Percentiles rank a stretch among this genome's conserved stretches.
These are phyloP conservation scores for Aulostomus chinensis DNA, from an alignment of 2,797 vertebrate genomes.

Conservation along the genomic window DNA sequence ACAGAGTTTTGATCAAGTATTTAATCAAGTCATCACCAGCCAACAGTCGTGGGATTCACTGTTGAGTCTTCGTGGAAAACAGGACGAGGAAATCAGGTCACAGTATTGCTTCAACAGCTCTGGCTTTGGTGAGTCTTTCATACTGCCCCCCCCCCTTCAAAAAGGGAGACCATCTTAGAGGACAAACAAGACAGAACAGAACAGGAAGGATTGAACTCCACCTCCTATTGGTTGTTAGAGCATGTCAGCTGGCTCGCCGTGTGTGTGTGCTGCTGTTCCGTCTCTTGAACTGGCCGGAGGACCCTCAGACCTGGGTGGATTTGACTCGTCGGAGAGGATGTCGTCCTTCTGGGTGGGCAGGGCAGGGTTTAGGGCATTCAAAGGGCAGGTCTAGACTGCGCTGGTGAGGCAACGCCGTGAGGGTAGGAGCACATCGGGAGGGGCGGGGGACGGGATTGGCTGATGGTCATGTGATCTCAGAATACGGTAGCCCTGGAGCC, in stretches of 20 bases:
- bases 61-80: slow-evolving; percentile 42
- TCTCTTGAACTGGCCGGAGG: slow-evolving; percentile 25
- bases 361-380: slow-evolving; percentile 63
- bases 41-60: slow-evolving; percentile 52
- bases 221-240: slow-evolving; percentile 28
- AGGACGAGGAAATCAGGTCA: slow-evolving; percentile 41
- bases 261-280: slow-evolving; percentile 14
- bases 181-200: slow-evolving; percentile 30
- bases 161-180: slow-evolving; percentile 38
- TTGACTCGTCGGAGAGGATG: slow-evolving; percentile 74
- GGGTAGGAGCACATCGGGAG: slow-evolving; percentile 87
- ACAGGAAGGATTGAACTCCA: slow-evolving; percentile 15
- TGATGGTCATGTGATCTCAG: slow-evolving; percentile 93
- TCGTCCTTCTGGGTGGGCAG: slow-evolving; percentile 65
- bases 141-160: slow-evolving; percentile 34
- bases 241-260: neutral
- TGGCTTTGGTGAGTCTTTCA: slow-evolving; percentile 59
- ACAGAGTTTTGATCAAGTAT: slow-evolving; percentile 21
- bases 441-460: slow-evolving; percentile 82
- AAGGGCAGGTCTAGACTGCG: slow-evolving; percentile 83
- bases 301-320: slow-evolving; percentile 82
- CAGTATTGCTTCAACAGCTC: slow-evolving; percentile 75
- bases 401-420: slow-evolving; percentile 87
- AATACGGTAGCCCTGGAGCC: slow-evolving; percentile 86
- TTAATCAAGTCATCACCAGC: slow-evolving; percentile 58